Conservation (phyloP, 2,113 vertebrate species). For the Protomyctophum bolini region DNA sequence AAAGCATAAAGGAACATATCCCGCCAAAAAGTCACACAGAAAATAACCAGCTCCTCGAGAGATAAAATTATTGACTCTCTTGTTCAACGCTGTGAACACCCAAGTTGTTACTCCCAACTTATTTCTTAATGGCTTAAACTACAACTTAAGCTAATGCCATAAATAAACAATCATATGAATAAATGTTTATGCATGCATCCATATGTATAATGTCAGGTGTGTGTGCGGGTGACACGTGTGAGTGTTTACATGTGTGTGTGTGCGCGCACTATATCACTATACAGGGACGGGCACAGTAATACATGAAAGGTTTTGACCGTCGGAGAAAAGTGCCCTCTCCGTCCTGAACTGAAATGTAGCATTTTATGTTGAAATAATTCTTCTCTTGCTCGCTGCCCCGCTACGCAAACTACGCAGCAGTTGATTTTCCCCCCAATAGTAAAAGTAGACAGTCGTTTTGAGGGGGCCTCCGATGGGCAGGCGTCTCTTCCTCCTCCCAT, state of each 20-base stretch:
- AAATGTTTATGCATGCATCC: neutral
- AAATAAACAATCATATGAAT: slow-evolving; percentile 4
- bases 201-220: neutral
- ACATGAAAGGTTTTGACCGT: no score
- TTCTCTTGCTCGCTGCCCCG: no score
- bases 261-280: slow-evolving; percentile 44
- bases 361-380: no score
- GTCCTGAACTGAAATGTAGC: no score
- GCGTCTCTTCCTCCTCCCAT: no score
- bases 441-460: no score
- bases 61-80: slow-evolving; percentile 57
- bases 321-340: no score
- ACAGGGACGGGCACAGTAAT: no score
- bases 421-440: no score
- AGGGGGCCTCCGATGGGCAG: no score
- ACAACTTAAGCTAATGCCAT: neutral
- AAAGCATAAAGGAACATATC: slow-evolving; percentile 24
- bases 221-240: neutral
- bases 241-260: neutral
- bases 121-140: slow-evolving; percentile 29
- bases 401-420: no score
- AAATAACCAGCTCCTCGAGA: slow-evolving; percentile 47
- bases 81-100: slow-evolving; percentile 32
- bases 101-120: slow-evolving; percentile 30
- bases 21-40: slow-evolving; percentile 40